Evolutionary conservation across 2,797 vertebrate species (phyloP).

Genomic region (Gymnoscopelus braueri): DNA sequence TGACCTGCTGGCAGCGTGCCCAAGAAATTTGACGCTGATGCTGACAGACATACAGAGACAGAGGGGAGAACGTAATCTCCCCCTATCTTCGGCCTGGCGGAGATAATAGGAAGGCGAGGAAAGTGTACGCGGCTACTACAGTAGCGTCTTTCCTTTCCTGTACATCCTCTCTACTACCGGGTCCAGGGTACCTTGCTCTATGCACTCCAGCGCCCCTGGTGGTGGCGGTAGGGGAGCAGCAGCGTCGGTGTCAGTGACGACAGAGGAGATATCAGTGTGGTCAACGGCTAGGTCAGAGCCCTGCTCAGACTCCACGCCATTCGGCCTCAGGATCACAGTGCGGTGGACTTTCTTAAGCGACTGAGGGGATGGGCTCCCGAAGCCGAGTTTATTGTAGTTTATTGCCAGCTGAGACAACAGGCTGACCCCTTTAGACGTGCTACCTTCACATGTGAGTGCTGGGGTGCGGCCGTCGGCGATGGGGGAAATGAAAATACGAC

Average conservation of each 20-base stretch:
- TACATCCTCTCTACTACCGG: conserved; percentile 47
- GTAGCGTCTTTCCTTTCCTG: conserved; percentile 40
- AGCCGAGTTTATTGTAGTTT: conserved; percentile 77
- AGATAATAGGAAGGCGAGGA: conserved; percentile 37
- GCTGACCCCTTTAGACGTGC: conserved; percentile 83
- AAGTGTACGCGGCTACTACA: conserved; percentile 35
- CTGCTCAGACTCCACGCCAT: conserved; percentile 71
- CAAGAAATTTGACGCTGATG: too few species aligned
- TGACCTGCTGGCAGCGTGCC: too few species aligned
- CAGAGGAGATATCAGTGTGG: conserved; percentile 55
- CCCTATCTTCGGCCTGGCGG: conserved; percentile 1
- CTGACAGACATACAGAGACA: too few species aligned
- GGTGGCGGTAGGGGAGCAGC: conserved; percentile 48
- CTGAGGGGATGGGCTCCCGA: conserved; percentile 66
- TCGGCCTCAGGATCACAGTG: conserved; percentile 79
- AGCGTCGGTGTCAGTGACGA: conserved; percentile 62
- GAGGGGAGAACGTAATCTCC: too few species aligned
- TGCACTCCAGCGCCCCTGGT: conserved; percentile 64
- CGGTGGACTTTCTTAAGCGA: conserved; percentile 51
- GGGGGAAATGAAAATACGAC: conserved; percentile 60
- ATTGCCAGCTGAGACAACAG: conserved; percentile 89
- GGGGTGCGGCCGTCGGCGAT: conserved; percentile 70
- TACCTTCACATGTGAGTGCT: conserved; percentile 80
- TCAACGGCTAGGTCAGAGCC: conserved; percentile 47
- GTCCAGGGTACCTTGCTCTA: conserved; percentile 80